A percentile compares a stretch with the other conserved stretches of the same genome.
phyloP scores from a whole-genome alignment of 2,797 vertebrate genomes.

The Muraenolepis orangiensis region DNA sequence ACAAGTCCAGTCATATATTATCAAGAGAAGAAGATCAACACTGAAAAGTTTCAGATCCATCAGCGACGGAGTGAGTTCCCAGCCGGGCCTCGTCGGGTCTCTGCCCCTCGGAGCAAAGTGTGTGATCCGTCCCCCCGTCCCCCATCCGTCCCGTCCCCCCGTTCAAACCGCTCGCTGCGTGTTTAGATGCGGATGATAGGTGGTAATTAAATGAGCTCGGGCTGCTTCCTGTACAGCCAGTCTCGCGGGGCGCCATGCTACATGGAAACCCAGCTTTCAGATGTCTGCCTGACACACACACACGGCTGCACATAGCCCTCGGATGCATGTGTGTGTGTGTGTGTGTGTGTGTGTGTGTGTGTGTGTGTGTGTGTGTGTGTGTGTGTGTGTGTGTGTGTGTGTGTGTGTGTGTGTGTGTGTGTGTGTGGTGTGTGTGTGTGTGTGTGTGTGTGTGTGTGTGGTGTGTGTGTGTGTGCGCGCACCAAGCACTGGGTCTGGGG shows the following conservation, averaged over 20 bases:
- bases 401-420: background rate
- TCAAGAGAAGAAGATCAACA: background rate
- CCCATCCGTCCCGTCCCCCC: too few relatives aligned
- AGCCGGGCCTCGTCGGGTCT: conserved; percentile 9
- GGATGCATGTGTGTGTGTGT: conserved; percentile 1
- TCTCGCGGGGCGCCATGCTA: conserved; percentile 61
- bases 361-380: background rate
- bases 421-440: background rate
- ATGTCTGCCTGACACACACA: conserved; percentile 57
- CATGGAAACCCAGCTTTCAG: conserved; percentile 60
- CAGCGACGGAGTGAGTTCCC: background rate
- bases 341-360: background rate
- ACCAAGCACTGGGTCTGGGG: conserved; percentile 13
- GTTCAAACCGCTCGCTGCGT: conserved; percentile 53
- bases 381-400: background rate
- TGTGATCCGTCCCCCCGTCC: conserved; percentile 53
- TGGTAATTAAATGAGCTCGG: conserved; percentile 64
- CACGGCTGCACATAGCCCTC: conserved; percentile 35
- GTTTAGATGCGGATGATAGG: conserved; percentile 60
- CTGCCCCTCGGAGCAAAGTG: conserved; percentile 36
- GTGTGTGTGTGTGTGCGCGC: background rate
- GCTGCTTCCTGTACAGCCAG: conserved; percentile 63
- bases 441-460: background rate
- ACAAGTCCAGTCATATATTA: background rate
- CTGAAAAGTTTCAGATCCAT: background rate